Conservation (phyloP, 2,113 vertebrate genomes). For the Candoia aspera region DNA sequence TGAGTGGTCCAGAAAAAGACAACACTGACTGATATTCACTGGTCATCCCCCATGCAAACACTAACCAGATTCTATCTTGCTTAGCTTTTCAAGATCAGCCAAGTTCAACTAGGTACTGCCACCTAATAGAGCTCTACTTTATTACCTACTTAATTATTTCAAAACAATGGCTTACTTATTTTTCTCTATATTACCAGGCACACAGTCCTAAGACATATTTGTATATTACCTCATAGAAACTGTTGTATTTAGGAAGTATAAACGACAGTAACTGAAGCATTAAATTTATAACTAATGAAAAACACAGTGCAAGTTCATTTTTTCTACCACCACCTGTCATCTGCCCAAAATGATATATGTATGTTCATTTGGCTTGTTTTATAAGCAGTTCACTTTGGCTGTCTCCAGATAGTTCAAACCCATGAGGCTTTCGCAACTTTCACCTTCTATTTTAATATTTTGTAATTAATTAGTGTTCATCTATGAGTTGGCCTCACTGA, state of each 20-base stretch:
- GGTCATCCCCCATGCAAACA: too few relatives aligned
- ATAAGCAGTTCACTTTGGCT: not conserved
- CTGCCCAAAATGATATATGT: too few relatives aligned
- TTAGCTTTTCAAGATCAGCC: too few relatives aligned
- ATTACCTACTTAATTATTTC: not conserved
- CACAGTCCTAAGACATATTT: not conserved
- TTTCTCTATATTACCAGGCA: not conserved
- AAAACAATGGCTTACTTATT: not conserved
- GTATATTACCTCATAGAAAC: not conserved
- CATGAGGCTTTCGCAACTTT: constrained; percentile 1
- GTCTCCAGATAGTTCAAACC: not conserved
- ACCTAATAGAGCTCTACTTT: too few relatives aligned
- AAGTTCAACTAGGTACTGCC: too few relatives aligned
- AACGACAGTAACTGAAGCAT: not conserved
- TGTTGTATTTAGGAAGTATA: not conserved
- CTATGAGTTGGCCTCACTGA: not conserved
- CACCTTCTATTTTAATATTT: not conserved
- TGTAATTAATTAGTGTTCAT: not conserved
- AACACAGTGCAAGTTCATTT: too few relatives aligned
- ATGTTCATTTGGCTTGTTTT: not conserved
- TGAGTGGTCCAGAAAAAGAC: not conserved
- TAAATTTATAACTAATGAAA: constrained; percentile 5
- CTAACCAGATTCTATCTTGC: too few relatives aligned
- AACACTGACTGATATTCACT: not conserved
- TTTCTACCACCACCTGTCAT: too few relatives aligned